Evolutionary conservation across 2,888 invertebrate species (phyloP), one percentile per base, ranked within the genome.

Genomic region (Eupelmus urozonus): DNA sequence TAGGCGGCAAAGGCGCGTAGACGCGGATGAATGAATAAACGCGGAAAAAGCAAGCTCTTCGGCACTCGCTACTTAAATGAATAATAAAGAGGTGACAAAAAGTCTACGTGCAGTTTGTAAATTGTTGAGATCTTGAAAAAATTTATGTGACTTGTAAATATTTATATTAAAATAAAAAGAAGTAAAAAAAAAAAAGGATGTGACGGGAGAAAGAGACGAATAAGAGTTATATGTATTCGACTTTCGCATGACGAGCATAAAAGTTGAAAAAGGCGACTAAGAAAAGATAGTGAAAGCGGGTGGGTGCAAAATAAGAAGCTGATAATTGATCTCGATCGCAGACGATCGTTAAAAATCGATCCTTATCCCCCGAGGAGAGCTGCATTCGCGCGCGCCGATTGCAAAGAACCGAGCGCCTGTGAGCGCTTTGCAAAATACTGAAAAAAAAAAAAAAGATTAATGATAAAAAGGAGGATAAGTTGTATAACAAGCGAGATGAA

Each of bases 101-200:
- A 27, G 16, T 45, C 20, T 34, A 53, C 45, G 71, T 49, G 45
- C n/a, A n/a, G 63, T 29, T 74, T 70, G 74, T 75, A 79, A 72
- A 76, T 76, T 79, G 79, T 79, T 79, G 69, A 76, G 42, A 76
- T 63, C 34, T 76, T 76, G 23, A 62, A 40, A 76, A 79, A 79
- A 76, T 79, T 76, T 79, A 79, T 76, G 42, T 73, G 62, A 72
- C 49, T 76, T 78, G 72, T 67, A 72, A 45, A 66, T 77, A 77
- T 27, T 53, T 51, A 34, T 55, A 76, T 29, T 55, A 18, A 69
- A n/a, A 53, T 60, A 42, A 20, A 27, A 27, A 40, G 5, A 49
- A 49, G 5, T n/a, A 25, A 20, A 27, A 49, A 27, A 20, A 63
- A 51, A 11, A 29, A n/a, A n/a, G n/a, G n/a, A n/a, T n/a, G n/a